Conservation (phyloP, 2,113 vertebrate species). For the Neogobius melanostomus region DNA sequence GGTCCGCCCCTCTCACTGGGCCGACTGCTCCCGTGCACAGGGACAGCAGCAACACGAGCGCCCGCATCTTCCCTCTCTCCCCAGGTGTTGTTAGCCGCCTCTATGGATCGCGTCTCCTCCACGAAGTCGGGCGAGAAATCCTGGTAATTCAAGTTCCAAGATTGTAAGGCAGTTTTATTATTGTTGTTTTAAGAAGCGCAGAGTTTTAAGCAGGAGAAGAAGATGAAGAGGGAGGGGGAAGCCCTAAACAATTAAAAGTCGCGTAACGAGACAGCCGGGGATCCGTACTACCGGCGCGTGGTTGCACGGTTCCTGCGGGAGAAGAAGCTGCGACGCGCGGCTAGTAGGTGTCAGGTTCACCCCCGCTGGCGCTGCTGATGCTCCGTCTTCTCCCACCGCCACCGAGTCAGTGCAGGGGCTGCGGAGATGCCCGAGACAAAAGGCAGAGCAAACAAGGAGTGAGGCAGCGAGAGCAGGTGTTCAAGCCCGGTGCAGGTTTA, state of each 20-base stretch:
- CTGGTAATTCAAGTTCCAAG: slow-evolving; percentile 3
- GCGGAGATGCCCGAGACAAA: slow-evolving; percentile 63
- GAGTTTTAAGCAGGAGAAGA: slow-evolving; percentile 12
- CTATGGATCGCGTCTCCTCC: slow-evolving; percentile 9
- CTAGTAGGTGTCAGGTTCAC: slow-evolving; percentile 58
- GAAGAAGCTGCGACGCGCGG: slow-evolving; percentile 42
- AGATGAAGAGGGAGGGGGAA: too few relatives aligned
- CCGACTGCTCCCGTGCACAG: slow-evolving; percentile 66
- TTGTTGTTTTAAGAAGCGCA: not conserved
- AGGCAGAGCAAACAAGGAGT: slow-evolving; percentile 13
- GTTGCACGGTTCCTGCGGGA: slow-evolving; percentile 23
- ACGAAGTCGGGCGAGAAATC: not conserved
- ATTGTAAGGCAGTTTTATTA: not conserved
- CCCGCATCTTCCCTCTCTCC: slow-evolving; percentile 75
- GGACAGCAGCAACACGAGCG: slow-evolving; percentile 70
- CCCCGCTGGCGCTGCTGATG: slow-evolving; percentile 9
- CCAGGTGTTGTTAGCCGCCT: not conserved
- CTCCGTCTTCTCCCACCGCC: not conserved
- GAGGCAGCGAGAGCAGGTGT: slow-evolving; percentile 53
- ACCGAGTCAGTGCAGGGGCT: slow-evolving; percentile 25
- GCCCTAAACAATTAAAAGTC: not conserved
- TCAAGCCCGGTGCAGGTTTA: slow-evolving; percentile 22
- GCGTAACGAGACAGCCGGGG: not conserved
- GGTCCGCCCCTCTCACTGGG: slow-evolving; percentile 80
- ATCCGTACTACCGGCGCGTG: not conserved